A percentile compares a stretch with the other conserved stretches of the same genome.
Conservation (phyloP, 2,888 invertebrate genomes). For the Acrobasis suavella region DNA sequence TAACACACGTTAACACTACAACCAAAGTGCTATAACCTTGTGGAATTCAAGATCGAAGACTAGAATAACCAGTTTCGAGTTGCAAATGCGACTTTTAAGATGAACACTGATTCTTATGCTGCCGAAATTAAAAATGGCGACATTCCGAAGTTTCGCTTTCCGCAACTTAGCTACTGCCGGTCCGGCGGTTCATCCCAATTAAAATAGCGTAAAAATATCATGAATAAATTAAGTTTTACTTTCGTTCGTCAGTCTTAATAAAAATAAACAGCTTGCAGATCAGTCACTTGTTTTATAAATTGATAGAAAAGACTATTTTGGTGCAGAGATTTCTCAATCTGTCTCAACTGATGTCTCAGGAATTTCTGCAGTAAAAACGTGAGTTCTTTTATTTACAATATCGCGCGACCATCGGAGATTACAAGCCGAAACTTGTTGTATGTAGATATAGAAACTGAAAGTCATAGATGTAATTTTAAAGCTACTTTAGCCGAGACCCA, state of each 20-base stretch:
- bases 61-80: background rate
- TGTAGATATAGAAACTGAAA: too few relatives aligned
- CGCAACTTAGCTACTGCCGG: background rate
- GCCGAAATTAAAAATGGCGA: background rate
- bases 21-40: background rate
- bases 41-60: background rate
- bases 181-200: constrained; percentile 12
- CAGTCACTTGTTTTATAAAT: background rate
- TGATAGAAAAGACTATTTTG: background rate
- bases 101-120: background rate
- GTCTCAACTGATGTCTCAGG: too few relatives aligned
- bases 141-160: constrained; percentile 1
- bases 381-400: too few relatives aligned
- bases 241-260: background rate
- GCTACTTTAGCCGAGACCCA: too few relatives aligned
- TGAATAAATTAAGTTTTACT: constrained; percentile 17
- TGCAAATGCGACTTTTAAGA: background rate
- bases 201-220: constrained; percentile 9
- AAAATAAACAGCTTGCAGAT: background rate
- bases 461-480: too few relatives aligned
- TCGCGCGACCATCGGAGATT: too few relatives aligned
- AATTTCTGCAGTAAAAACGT: too few relatives aligned
- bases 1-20: too few relatives aligned
- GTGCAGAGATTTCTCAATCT: background rate
- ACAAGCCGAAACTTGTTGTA: too few relatives aligned